Conservation (phyloP, 2,113 vertebrate genomes). For the Morone saxatilis region DNA sequence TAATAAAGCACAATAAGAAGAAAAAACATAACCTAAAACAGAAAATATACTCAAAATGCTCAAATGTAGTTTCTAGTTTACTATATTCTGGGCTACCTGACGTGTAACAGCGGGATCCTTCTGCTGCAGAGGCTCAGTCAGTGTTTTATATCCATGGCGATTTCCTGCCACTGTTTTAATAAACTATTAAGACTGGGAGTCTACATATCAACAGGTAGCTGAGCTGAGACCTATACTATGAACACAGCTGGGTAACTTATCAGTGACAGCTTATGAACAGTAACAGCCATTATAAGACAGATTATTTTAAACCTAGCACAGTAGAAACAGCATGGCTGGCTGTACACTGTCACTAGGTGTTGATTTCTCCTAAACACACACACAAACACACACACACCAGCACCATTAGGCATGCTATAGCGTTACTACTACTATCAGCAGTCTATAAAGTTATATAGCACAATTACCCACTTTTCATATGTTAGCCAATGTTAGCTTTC, state of each 20-base stretch:
- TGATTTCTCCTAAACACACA: slow-evolving; percentile 23
- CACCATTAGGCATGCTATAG: neutral
- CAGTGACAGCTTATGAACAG: slow-evolving; percentile 17
- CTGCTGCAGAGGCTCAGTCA: slow-evolving; percentile 4
- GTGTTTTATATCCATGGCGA: neutral
- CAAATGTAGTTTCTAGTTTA: neutral
- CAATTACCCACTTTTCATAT: neutral
- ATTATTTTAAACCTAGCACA: neutral
- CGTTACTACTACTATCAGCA: slow-evolving; percentile 17
- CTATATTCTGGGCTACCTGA: neutral
- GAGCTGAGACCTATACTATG: slow-evolving; percentile 18
- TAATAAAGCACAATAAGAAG: neutral
- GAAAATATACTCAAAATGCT: neutral
- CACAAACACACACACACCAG: slow-evolving; percentile 11
- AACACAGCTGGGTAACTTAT: slow-evolving; percentile 31
- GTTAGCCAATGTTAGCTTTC: slow-evolving; percentile 27
- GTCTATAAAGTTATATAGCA: slow-evolving; percentile 13
- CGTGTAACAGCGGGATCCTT: neutral
- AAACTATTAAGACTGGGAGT: slow-evolving; percentile 21
- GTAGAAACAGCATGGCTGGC: slow-evolving; percentile 22
- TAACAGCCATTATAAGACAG: neutral
- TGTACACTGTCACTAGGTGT: slow-evolving; percentile 26
- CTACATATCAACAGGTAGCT: slow-evolving; percentile 76
- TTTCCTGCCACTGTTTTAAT: slow-evolving; percentile 26
- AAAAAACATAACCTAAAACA: neutral